A percentile compares a stretch with the other conserved stretches of the same genome.
These are phyloP conservation scores for Macrophya annulata DNA, from an alignment of 2,888 invertebrate genomes.

Conservation along the genomic window DNA sequence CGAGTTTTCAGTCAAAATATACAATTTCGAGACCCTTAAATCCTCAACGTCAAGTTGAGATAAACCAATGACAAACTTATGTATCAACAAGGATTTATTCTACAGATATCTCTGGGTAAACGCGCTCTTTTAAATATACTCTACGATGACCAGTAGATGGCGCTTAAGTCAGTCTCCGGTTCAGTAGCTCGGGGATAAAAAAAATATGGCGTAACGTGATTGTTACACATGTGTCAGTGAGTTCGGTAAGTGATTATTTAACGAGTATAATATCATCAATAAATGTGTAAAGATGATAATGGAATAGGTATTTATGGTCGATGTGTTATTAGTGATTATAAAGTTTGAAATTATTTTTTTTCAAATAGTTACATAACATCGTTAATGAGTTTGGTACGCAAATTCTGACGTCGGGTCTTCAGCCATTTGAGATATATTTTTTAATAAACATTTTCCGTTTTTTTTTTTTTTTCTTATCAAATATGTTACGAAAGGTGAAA, in stretches of 20 bases:
- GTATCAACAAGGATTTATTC: not conserved
- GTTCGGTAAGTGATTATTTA: constrained; percentile 69
- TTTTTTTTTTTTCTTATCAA: constrained; percentile 13
- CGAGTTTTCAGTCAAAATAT: not conserved
- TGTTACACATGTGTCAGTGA: constrained; percentile 75
- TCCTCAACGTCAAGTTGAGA: not conserved
- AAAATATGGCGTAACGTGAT: constrained; percentile 75
- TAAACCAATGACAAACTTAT: not conserved
- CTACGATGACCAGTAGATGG: not conserved
- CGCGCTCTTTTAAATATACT: constrained; percentile 2
- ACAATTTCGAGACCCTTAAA: not conserved
- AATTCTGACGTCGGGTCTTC: constrained; percentile 63
- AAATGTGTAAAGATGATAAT: constrained; percentile 19
- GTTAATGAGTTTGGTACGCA: constrained; percentile 55
- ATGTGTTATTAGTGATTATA: constrained; percentile 27
- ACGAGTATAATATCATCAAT: constrained; percentile 30
- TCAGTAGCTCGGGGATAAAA: constrained; percentile 60
- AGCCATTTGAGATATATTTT: constrained; percentile 64
- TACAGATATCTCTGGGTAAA: constrained; percentile 14
- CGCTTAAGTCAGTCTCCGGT: constrained; percentile 20
- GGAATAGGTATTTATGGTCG: constrained; percentile 9
- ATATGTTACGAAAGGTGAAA: not conserved
- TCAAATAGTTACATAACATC: constrained; percentile 53
- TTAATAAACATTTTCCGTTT: constrained; percentile 53
- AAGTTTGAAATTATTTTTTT: constrained; percentile 26